phyloP scores from a whole-genome alignment of 2,888 invertebrate genomes.

The Desoria tigrina region DNA sequence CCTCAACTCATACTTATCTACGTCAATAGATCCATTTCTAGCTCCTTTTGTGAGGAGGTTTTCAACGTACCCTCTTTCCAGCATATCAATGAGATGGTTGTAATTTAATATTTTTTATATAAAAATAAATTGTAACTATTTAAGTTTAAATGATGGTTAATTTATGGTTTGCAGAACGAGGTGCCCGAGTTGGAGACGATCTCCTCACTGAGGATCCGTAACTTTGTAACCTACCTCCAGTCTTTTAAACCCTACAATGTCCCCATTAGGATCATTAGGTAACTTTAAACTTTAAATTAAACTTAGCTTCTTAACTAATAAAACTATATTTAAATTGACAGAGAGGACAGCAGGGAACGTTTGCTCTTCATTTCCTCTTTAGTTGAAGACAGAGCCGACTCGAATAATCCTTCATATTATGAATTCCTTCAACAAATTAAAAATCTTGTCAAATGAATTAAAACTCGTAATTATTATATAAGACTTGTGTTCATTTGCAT shows the following conservation, averaged over 20 bases:
- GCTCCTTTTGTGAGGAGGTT: slow-evolving; percentile 72
- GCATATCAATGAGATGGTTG: slow-evolving; percentile 70
- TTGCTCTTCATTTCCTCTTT: slow-evolving; percentile 81
- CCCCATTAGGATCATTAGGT: slow-evolving; percentile 80
- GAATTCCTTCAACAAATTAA: slow-evolving; percentile 97
- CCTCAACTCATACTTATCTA: slow-evolving; percentile 79
- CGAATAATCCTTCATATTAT: slow-evolving; percentile 83
- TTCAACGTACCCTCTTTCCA: slow-evolving; percentile 74
- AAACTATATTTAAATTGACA: slow-evolving; percentile 57
- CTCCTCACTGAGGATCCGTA: slow-evolving; percentile 73
- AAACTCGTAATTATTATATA: too few species aligned
- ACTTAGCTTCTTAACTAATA: slow-evolving; percentile 13
- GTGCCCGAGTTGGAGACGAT: slow-evolving; percentile 76
- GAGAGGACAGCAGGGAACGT: slow-evolving; percentile 87
- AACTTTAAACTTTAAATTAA: slow-evolving; percentile 51
- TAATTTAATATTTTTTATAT: background rate
- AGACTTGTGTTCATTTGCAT: too few species aligned
- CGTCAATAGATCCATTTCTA: slow-evolving; percentile 76
- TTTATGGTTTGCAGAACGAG: slow-evolving; percentile 65
- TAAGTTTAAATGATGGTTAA: too few species aligned
- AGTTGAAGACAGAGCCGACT: slow-evolving; percentile 92
- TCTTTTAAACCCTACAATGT: slow-evolving; percentile 80
- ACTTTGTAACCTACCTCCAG: slow-evolving; percentile 79
- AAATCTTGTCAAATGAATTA: slow-evolving; percentile 76
- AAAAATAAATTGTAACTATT: too few species aligned